Evolutionary conservation across 2,888 invertebrate genomes (phyloP), one percentile per base, ranked within the genome.

Genomic region (Tinea semifulvella): DNA sequence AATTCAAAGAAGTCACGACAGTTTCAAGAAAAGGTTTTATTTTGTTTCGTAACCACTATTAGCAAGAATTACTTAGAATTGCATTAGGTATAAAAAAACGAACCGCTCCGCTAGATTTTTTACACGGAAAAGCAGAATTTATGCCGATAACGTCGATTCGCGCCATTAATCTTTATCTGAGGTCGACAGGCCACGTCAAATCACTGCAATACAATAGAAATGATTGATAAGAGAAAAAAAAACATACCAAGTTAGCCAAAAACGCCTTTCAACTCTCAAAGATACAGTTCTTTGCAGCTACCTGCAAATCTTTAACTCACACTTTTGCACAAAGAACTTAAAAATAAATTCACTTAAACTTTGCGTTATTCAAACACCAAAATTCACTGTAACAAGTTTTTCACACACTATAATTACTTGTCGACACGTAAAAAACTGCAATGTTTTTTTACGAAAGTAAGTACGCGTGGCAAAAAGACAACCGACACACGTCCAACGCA

Each of bases 401-500:
- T 14, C 31, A 31, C 31, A 31, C 31, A 31, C 31, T 31, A 14
- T 14, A 31, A 31, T 31, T 14, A 11, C 13, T 31, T 31, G 13
- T 14, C 11, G 13, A n/a, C 31, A 14, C 31, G 31, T n/a, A 7
- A 31, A n/a, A 14, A 11, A 31, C 31, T 31, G 31, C 2, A 14
- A 14, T 31, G 64, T 63, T 68, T 64, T 68, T 58, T 58, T 49
- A 73, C 75, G 77, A 75, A 76, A 77, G 72, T 73, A 73, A 56
- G 59, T 56, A 56, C 72, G 68, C 56, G 56, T 56, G 52, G 54
- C 52, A 40, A 19, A 39, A 35, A 44, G 46, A 43, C 50, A 47
- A 46, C 49, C 56, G 46, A 57, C 56, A 22, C 42, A 59, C 66
- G 46, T 53, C 65, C 58, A 42, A 49, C 49, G 27, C 47, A 0